phyloP scores from a whole-genome alignment of 1,140 invertebrate genomes.

The Pogonognathellus flavescens region DNA sequence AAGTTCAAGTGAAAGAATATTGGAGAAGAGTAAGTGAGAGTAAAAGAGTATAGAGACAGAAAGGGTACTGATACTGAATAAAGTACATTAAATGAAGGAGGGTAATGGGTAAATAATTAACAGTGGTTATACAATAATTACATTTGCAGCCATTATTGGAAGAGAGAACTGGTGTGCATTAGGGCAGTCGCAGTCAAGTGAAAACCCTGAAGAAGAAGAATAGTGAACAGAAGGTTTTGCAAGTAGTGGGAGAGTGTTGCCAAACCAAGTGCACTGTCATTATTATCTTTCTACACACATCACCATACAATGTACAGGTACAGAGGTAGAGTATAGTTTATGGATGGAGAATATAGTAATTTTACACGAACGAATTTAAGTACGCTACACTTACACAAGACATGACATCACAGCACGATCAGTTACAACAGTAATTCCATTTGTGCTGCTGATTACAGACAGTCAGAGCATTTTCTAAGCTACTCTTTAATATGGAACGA shows the following conservation, averaged over 20 bases:
- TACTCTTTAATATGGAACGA: neutral
- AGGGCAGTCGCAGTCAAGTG: slow-evolving; percentile 29
- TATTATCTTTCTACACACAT: slow-evolving; percentile 15
- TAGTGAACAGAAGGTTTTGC: slow-evolving; percentile 9
- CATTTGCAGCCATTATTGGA: slow-evolving; percentile 22
- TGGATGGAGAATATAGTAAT: neutral
- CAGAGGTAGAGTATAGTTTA: neutral
- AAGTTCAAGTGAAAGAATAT: too few relatives aligned
- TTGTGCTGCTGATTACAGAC: slow-evolving; percentile 14
- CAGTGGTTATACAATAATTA: neutral
- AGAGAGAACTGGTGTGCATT: slow-evolving; percentile 19
- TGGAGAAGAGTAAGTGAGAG: neutral
- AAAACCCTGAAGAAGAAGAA: slow-evolving; percentile 10
- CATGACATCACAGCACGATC: neutral
- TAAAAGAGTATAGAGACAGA: neutral
- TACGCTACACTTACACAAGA: neutral
- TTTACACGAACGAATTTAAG: neutral
- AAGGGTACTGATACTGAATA: neutral
- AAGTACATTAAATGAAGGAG: neutral
- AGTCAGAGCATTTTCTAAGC: neutral
- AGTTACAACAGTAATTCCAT: neutral
- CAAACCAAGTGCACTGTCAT: slow-evolving; percentile 42
- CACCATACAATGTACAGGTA: neutral
- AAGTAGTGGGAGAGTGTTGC: slow-evolving; percentile 22
- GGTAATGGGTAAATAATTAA: neutral